Base-by-base conservation (phyloP, 2,888 invertebrate genomes). In the Eremobia ochroleuca region DNA sequence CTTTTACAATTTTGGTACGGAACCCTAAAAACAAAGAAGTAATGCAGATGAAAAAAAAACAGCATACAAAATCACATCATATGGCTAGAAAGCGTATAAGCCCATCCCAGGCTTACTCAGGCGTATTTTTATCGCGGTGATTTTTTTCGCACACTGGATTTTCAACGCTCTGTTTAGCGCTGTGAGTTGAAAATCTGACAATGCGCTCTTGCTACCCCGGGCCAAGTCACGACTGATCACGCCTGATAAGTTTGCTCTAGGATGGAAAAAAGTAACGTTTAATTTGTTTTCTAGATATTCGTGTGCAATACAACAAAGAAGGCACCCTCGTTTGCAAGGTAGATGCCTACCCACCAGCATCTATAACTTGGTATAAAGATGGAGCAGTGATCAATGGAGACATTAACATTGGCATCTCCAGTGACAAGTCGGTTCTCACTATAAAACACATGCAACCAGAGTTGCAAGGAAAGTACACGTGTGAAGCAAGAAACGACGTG, bases 271-370 rank as follows among this genome's bases (percentile, higher is more conserved):
- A n/a, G 52, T 34, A 2, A 62, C 4, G 2, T 18, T 5, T 18
- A 11, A 5, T 72, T 52, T 55, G 37, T 25, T 40, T 74, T 66
- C 25, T 55, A 84, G 86, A 85, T 76, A 68, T 34, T 61, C 13
- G 6, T 25, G 65, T 94, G 46, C 79, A 90, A 75, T 92, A 92
- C 77, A 81, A 78, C 4, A 81, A 86, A 28, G 76, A 85, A 34
- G 90, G 79, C 4, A 82, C 58, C 40, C 55, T 94, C 13, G 62
- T 77, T 31, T 92, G 94, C 59, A 87, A 88, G 67, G 79, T 92
- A 13, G 88, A 92, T 4, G 91, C 94, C 2, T 81, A 71, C 31
- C 94, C 94, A 55, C 88, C 91, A 9, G 90, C 89, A n/a, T 78
- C 65, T 5, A 87, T 93, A 15, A 78, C 59, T 9, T 94, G 94